A percentile compares a stretch with the other conserved stretches of the same genome.
phyloP scores from a whole-genome alignment of 92 coral and sea anemone species.

The Actinernus sp. region DNA sequence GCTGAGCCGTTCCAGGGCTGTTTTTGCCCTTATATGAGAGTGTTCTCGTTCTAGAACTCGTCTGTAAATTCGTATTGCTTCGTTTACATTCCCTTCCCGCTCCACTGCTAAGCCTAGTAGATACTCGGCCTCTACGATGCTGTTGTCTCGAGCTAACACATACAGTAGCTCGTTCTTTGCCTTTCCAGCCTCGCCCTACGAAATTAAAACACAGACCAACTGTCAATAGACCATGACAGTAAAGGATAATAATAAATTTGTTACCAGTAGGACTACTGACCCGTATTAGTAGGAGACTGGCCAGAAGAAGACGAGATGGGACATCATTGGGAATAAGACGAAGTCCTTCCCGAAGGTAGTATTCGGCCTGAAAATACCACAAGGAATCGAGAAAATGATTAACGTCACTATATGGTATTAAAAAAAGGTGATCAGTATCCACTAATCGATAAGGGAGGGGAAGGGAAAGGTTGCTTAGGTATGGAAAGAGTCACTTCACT shows the following conservation, averaged over 20 bases:
- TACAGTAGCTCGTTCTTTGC: conserved; percentile 62
- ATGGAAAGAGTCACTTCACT: no score
- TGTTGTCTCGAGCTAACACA: conserved; percentile 37
- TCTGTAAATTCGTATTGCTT: conserved; percentile 40
- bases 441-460: no score
- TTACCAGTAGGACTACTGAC: conserved; percentile 12
- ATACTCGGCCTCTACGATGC: conserved; percentile 57
- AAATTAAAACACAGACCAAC: neutral
- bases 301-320: conserved; percentile 63
- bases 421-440: no score
- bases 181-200: conserved; percentile 54
- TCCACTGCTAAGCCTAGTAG: conserved; percentile 63
- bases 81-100: conserved; percentile 32
- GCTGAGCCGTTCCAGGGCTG: conserved; percentile 50
- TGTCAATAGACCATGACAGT: neutral
- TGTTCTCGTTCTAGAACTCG: conserved; percentile 44
- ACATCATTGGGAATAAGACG: conserved; percentile 33
- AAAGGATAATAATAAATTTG: neutral
- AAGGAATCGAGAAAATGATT: neutral
- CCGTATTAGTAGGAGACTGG: conserved; percentile 41
- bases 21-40: conserved; percentile 44
- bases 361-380: conserved; percentile 57
- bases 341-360: conserved; percentile 56
- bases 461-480: no score
- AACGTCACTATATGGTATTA: neutral